Evolutionary conservation across 2,888 invertebrate genomes (phyloP), one percentile per base, ranked within the genome.

Genomic region (Drosophila imparisetae): DNA sequence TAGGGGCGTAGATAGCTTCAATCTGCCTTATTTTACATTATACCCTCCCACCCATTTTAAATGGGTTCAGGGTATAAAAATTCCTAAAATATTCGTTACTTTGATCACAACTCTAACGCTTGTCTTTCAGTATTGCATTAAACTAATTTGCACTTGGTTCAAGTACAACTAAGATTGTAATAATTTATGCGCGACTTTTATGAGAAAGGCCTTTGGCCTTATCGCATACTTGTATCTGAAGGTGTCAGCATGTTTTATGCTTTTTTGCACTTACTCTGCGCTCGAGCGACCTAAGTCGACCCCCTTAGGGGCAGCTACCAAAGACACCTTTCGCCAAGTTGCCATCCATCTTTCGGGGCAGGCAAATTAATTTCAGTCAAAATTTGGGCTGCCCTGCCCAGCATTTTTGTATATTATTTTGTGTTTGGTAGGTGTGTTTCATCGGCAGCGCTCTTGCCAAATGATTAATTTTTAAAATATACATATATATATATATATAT

Each of bases 331-430:
- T 77, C 80, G 73, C 81, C 81, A 70, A 36, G 63, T 64, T 64
- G 78, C 78, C 83, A 80, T 83, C 74, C 74, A 76, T 84, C 81
- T 81, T 74, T 58, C 74, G 66, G 72, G 85, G 74, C 69, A 75
- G 75, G 62, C 86, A 87, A 85, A 85, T 89, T 89, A 89, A 89
- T 89, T 85, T 89, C 70, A 82, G 89, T 85, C 85, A 75, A 75
- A 64, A 66, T 58, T 68, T 57, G 81, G 62, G 64, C 75, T 49
- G 70, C 82, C 79, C 75, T 49, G 81, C 80, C 72, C 78, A 64
- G 49, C 55, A 15, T 45, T 45, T 69, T 54, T 54, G 62, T 52
- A 32, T 38, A 63, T 65, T 55, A 49, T 36, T 38, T 32, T 55
- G 38, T 27, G n/a, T 52, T 55, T 11, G 62, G 62, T 66, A 71